A percentile compares a stretch with the other conserved stretches of the same genome.
Evolutionary conservation across 2,797 vertebrate species (phyloP).

Genomic region (Acipenser oxyrinchus): DNA sequence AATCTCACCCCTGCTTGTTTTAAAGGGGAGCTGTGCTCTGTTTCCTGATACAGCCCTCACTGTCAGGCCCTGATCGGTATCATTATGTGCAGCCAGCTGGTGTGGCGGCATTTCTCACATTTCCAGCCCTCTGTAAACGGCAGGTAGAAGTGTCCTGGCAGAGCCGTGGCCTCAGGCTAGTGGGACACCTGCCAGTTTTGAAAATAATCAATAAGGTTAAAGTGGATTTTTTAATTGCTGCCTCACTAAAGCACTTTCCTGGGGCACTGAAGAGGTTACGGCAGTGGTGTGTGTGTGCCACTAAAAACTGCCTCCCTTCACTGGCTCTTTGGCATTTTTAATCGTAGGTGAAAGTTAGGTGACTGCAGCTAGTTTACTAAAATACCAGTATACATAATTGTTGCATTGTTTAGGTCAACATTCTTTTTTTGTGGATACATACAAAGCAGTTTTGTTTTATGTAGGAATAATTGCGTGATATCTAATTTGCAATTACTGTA

Average conservation of each 20-base stretch:
- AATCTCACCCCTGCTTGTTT: background rate
- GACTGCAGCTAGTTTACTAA: too few relatives aligned
- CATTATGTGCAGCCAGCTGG: slow-evolving; percentile 55
- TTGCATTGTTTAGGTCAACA: too few relatives aligned
- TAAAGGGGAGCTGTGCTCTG: background rate
- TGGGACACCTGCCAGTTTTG: slow-evolving; percentile 48
- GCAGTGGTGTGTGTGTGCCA: too few relatives aligned
- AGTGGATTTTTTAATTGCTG: slow-evolving; percentile 46
- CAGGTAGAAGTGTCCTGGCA: slow-evolving; percentile 42
- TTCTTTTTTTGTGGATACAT: too few relatives aligned
- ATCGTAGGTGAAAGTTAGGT: too few relatives aligned
- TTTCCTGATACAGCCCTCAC: slow-evolving; percentile 30
- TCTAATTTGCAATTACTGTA: too few relatives aligned
- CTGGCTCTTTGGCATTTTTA: too few relatives aligned
- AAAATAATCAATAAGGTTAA: slow-evolving; percentile 46
- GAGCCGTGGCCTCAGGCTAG: slow-evolving; percentile 46
- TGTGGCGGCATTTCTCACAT: slow-evolving; percentile 28
- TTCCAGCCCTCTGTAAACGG: slow-evolving; percentile 48
- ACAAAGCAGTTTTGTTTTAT: too few relatives aligned
- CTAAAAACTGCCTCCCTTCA: background rate
- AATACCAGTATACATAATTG: too few relatives aligned
- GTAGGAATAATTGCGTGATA: too few relatives aligned
- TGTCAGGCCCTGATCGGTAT: slow-evolving; percentile 49
- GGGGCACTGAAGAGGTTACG: background rate
- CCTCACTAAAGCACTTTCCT: slow-evolving; percentile 40